Evolutionary conservation across 2,797 vertebrate species (phyloP).

Genomic region (Poeciliopsis paucimaculata): DNA sequence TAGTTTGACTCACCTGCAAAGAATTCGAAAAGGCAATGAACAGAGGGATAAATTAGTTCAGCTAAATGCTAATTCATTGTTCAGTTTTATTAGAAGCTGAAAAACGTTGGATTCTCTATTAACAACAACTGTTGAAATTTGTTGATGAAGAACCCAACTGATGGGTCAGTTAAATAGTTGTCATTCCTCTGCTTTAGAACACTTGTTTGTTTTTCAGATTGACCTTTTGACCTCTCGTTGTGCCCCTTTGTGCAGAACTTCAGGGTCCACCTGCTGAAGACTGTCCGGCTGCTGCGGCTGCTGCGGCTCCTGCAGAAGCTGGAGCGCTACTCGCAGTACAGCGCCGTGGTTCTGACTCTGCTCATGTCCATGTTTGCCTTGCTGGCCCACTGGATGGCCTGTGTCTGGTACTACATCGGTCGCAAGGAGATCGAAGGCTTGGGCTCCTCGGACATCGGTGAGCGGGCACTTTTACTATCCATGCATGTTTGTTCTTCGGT

Average conservation of each 20-base stretch:
- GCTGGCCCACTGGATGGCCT: conserved; percentile 91
- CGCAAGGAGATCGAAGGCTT: conserved; percentile 84
- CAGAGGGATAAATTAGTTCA: background rate
- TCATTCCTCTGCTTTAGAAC: background rate
- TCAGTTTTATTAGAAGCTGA: background rate
- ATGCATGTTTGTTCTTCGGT: background rate
- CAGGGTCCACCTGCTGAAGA: conserved; percentile 88
- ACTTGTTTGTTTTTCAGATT: background rate
- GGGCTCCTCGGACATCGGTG: conserved; percentile 85
- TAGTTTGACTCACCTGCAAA: conserved; percentile 6
- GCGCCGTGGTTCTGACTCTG: conserved; percentile 86
- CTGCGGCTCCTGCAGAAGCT: conserved; percentile 86
- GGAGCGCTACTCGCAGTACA: conserved; percentile 90
- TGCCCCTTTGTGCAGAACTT: conserved; percentile 75
- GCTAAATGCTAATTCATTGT: conserved; percentile 6
- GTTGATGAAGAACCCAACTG: background rate
- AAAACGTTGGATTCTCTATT: background rate
- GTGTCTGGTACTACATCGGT: conserved; percentile 89
- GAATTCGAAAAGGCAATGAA: background rate
- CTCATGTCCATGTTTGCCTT: conserved; percentile 90
- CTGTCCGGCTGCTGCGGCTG: conserved; percentile 83
- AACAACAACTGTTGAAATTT: conserved; percentile 3
- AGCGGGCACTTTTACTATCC: conserved; percentile 12
- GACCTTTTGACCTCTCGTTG: background rate
- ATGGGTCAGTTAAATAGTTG: background rate